These are phyloP conservation scores for Sibirionetta formosa DNA, from an alignment of 2,797 vertebrate genomes.

Conservation along the genomic window DNA sequence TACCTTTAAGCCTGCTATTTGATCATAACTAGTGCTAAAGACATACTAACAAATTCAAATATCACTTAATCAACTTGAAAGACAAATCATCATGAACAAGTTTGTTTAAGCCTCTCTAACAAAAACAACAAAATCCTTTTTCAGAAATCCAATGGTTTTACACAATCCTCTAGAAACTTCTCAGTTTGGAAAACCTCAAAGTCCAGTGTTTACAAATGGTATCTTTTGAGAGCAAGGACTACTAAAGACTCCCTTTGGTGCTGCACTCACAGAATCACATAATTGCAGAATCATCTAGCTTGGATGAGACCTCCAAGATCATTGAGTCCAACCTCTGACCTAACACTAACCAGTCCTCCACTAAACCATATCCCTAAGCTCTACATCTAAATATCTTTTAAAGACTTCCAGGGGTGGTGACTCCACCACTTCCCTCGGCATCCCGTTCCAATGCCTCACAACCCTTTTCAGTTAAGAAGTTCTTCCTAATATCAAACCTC, in stretches of 20 bases:
- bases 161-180: slow-evolving; percentile 59
- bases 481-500: too few species aligned
- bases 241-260: slow-evolving; percentile 57
- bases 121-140: not conserved
- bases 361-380: too few species aligned
- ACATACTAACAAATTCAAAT: not conserved
- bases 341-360: too few species aligned
- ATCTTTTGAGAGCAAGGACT: slow-evolving; percentile 54
- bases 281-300: too few species aligned
- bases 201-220: not conserved
- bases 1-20: not conserved
- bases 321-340: too few species aligned
- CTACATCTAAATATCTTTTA: too few species aligned
- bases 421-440: too few species aligned
- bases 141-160: slow-evolving; percentile 57
- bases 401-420: too few species aligned
- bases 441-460: too few species aligned
- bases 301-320: too few species aligned
- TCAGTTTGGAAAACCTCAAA: slow-evolving; percentile 54
- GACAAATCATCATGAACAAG: not conserved
- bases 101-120: not conserved
- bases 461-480: too few species aligned
- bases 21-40: not conserved
- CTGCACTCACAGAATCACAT: not conserved
- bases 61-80: slow-evolving; percentile 4